Percentiles rank a stretch among this genome's conserved stretches.
phyloP scores from a whole-genome alignment of 2,797 vertebrate species.

The Phoxinus dragarum region DNA sequence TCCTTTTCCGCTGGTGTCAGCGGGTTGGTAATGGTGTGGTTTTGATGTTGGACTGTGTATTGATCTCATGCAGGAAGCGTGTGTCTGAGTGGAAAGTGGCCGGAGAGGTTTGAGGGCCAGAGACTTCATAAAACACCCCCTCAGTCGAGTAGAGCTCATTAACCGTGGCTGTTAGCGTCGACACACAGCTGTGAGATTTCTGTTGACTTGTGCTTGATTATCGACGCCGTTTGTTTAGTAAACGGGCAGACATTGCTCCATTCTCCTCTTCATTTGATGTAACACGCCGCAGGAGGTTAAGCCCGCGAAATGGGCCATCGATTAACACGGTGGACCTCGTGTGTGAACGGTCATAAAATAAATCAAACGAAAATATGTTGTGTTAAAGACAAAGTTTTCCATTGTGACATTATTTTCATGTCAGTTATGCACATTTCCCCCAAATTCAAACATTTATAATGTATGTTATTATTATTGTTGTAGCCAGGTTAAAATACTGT shows the following conservation, averaged over 20 bases:
- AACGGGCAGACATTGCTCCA: slow-evolving; percentile 5
- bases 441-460: neutral
- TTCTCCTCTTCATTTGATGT: slow-evolving; percentile 1
- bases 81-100: slow-evolving; percentile 50
- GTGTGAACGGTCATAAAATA: neutral
- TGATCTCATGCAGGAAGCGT: slow-evolving; percentile 65
- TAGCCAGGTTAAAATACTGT: no score
- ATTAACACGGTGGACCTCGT: neutral
- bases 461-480: neutral
- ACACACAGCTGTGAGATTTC: slow-evolving; percentile 19
- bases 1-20: slow-evolving; percentile 2
- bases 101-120: slow-evolving; percentile 62
- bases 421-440: no score
- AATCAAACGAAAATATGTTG: neutral
- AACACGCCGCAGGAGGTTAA: slow-evolving; percentile 21
- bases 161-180: neutral
- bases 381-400: neutral
- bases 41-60: slow-evolving; percentile 38
- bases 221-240: slow-evolving; percentile 43
- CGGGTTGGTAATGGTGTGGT: slow-evolving; percentile 25
- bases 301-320: neutral
- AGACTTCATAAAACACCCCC: slow-evolving; percentile 61
- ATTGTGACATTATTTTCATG: neutral
- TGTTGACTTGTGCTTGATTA: slow-evolving; percentile 31
- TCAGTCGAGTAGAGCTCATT: slow-evolving; percentile 52